Conservation (phyloP, 35 echinoderm and acorn worm genomes). For the Lytechinus pictus region DNA sequence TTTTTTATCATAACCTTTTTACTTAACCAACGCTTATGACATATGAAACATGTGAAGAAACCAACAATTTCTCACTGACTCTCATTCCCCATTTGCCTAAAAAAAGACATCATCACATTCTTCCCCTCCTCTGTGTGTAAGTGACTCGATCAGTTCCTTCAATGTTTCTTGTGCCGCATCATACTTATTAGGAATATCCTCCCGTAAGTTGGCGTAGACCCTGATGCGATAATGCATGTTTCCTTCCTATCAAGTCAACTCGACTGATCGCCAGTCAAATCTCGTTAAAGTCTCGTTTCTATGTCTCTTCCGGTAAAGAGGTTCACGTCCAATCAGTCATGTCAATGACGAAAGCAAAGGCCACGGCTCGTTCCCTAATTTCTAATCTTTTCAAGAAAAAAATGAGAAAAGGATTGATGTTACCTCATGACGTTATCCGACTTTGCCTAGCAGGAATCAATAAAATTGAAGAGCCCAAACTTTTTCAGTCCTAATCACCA, state of each 20-base stretch:
- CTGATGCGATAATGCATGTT: not conserved
- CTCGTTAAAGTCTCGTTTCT: not conserved
- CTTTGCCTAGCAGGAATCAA: too few relatives aligned
- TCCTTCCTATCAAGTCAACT: not conserved
- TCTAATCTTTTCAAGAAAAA: not conserved
- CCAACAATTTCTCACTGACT: too few relatives aligned
- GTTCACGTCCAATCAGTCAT: not conserved
- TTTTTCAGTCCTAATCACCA: too few relatives aligned
- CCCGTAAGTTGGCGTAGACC: not conserved
- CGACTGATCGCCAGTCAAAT: constrained; percentile 7
- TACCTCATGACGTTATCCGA: not conserved
- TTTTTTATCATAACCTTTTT: too few relatives aligned
- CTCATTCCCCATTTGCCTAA: too few relatives aligned
- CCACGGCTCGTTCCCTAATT: not conserved
- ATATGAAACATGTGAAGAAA: too few relatives aligned
- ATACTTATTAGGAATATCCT: not conserved
- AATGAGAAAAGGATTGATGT: too few relatives aligned
- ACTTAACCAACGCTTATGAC: too few relatives aligned
- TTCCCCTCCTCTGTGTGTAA: not conserved
- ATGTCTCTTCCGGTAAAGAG: not conserved
- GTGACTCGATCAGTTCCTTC: not conserved
- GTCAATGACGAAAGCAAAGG: not conserved
- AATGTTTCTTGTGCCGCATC: not conserved
- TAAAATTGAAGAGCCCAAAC: too few relatives aligned
- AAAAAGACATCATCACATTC: too few relatives aligned